Conservation (phyloP, 2,113 vertebrate genomes). For the Leucopternis melanops region DNA sequence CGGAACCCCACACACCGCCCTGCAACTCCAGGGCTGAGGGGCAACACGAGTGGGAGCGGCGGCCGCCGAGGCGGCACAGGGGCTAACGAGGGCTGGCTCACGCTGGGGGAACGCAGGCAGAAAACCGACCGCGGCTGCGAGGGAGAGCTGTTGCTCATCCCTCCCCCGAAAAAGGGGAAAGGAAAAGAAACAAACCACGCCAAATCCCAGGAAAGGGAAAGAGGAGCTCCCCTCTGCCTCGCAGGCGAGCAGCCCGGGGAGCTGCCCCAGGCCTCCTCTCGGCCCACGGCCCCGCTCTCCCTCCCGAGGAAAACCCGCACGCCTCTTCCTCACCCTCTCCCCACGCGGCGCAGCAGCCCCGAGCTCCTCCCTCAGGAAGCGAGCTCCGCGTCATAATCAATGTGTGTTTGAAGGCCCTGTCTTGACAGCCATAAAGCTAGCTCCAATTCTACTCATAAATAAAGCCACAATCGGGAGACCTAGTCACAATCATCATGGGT, state of each 20-base stretch:
- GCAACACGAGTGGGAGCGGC: not conserved
- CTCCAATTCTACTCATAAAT: not conserved
- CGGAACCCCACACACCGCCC: fast-evolving
- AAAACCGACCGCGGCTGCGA: fast-evolving
- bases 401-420: not conserved
- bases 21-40: not conserved
- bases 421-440: not conserved
- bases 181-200: fast-evolving
- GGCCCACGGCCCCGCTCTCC: not conserved
- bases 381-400: not conserved
- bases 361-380: not conserved
- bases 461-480: not conserved
- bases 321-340: not conserved
- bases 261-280: not conserved
- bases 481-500: not conserved
- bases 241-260: not conserved
- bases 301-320: fast-evolving
- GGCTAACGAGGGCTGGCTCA: fast-evolving
- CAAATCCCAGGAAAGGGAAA: fast-evolving
- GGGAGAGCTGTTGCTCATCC: fast-evolving
- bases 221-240: fast-evolving
- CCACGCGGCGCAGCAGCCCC: no score
- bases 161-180: fast-evolving
- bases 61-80: fast-evolving
- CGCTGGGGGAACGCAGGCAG: fast-evolving